Conservation (phyloP, 2,113 vertebrate species). For the Bufo gargarizans region DNA sequence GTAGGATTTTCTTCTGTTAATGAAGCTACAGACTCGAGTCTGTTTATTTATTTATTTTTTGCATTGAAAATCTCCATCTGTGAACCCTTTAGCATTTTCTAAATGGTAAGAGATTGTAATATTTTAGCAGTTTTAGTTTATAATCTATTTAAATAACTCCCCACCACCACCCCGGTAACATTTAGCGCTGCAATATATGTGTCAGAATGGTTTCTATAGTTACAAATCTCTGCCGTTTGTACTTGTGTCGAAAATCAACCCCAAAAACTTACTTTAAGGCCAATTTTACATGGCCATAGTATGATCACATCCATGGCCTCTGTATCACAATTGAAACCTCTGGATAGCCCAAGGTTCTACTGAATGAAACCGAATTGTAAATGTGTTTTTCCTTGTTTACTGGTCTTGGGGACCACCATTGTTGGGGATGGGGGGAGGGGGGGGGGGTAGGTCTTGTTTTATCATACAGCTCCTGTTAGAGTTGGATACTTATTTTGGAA, state of each 20-base stretch:
- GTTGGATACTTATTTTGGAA: too few relatives aligned
- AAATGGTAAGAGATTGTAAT: slow-evolving; percentile 2
- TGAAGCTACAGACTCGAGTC: background rate
- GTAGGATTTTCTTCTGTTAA: slow-evolving; percentile 32
- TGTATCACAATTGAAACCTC: background rate
- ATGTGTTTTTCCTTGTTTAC: too few relatives aligned
- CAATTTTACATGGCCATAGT: background rate
- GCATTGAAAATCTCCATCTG: background rate
- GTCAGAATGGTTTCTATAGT: slow-evolving; percentile 4
- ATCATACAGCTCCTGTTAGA: too few relatives aligned
- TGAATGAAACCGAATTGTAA: too few relatives aligned
- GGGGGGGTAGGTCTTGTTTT: too few relatives aligned
- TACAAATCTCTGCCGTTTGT: slow-evolving; percentile 3
- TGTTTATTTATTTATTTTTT: background rate
- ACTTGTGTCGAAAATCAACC: background rate
- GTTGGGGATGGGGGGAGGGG: too few relatives aligned
- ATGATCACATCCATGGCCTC: background rate
- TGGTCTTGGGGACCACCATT: too few relatives aligned
- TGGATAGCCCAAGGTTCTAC: background rate
- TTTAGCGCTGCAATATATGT: background rate
- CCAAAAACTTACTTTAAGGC: background rate
- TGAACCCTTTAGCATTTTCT: background rate
- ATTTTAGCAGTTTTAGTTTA: slow-evolving; percentile 19
- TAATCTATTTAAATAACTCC: background rate
- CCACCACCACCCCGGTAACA: background rate